Percentiles rank a stretch among this genome's conserved stretches.
Evolutionary conservation across 2,888 invertebrate species (phyloP).

Genomic region (Caenorhabditis plicata): DNA sequence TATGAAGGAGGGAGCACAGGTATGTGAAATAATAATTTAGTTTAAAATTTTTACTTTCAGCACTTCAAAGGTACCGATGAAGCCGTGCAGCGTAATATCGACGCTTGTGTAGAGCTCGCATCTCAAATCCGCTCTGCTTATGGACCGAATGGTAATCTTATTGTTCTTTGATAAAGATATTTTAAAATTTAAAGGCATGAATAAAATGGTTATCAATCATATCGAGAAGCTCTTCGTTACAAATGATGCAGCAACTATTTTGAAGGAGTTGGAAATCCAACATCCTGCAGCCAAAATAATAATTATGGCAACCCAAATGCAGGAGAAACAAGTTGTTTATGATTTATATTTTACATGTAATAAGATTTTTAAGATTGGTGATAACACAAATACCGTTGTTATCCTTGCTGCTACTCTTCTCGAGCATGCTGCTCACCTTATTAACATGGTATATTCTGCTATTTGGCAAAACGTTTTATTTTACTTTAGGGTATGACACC

Average conservation of each 20-base stretch:
- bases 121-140: slow-evolving; percentile 90
- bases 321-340: slow-evolving; percentile 73
- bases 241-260: slow-evolving; percentile 97
- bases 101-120: slow-evolving; percentile 91
- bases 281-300: slow-evolving; percentile 97
- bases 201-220: slow-evolving; percentile 99
- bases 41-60: slow-evolving; percentile 67
- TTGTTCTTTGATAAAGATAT: background rate
- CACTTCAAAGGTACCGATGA: slow-evolving; percentile 90
- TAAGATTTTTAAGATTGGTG: slow-evolving; percentile 72
- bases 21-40: slow-evolving; percentile 5
- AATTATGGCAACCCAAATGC: slow-evolving; percentile 94
- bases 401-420: slow-evolving; percentile 89
- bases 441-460: slow-evolving; percentile 70
- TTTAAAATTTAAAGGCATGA: slow-evolving; percentile 70
- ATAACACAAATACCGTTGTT: slow-evolving; percentile 97
- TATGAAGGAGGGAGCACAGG: slow-evolving; percentile 65
- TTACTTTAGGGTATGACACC: slow-evolving; percentile 83
- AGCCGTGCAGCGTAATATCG: slow-evolving; percentile 90
- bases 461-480: slow-evolving; percentile 1
- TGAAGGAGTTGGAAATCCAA: slow-evolving; percentile 77
- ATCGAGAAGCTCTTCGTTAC: slow-evolving; percentile 97
- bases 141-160: slow-evolving; percentile 88
- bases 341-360: background rate
- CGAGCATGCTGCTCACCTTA: slow-evolving; percentile 85